phyloP scores from a whole-genome alignment of 2,888 invertebrate genomes.

The Lissonota sp. region DNA sequence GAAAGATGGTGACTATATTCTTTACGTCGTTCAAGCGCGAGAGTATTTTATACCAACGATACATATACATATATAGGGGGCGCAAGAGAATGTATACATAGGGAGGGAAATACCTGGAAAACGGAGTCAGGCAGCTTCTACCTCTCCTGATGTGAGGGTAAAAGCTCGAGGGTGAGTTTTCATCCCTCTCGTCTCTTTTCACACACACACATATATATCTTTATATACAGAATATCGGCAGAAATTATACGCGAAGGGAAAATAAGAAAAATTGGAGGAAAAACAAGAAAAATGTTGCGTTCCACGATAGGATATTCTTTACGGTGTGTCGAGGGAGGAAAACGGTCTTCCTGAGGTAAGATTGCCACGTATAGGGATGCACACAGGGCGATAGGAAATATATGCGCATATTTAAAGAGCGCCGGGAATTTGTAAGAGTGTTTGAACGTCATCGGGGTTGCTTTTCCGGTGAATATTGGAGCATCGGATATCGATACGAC shows the following conservation, averaged over 20 bases:
- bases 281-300: constrained; percentile 45
- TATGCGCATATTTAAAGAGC: constrained; percentile 64
- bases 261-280: no score
- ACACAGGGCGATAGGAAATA: constrained; percentile 37
- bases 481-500: no score
- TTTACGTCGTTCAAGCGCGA: no score
- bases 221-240: constrained; percentile 8
- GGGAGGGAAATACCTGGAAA: no score
- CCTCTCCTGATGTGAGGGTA: neutral
- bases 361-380: constrained; percentile 39
- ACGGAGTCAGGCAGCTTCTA: no score
- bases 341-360: constrained; percentile 38
- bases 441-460: constrained; percentile 54
- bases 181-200: neutral
- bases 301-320: constrained; percentile 55
- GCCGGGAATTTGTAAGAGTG: constrained; percentile 56
- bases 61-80: no score
- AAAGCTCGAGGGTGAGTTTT: neutral
- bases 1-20: no score
- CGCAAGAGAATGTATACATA: no score
- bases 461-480: no score
- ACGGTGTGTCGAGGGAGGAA: constrained; percentile 53
- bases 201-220: neutral
- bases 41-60: no score
- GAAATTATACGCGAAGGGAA: constrained; percentile 29